These are phyloP conservation scores for Raphicerus campestris DNA, from an alignment of 2,113 vertebrate genomes.

Conservation along the genomic window DNA sequence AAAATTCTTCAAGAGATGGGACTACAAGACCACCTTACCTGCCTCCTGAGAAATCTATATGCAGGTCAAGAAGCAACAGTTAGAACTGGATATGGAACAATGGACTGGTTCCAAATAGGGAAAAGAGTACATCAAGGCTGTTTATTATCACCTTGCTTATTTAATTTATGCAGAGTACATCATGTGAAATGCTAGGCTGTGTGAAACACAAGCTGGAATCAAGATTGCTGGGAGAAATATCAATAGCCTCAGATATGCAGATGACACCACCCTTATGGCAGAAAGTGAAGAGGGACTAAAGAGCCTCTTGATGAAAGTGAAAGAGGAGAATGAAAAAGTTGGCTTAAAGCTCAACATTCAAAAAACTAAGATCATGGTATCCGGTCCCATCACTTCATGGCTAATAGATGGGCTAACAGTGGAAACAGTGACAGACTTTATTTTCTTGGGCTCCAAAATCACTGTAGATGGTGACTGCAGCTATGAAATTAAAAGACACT, in stretches of 20 bases:
- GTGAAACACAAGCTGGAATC: neutral
- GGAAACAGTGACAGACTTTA: no score
- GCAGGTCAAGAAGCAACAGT: neutral
- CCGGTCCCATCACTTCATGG: neutral
- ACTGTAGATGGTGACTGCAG: neutral
- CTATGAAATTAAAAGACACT: neutral
- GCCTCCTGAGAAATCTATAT: neutral
- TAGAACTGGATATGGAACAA: neutral
- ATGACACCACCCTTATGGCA: neutral
- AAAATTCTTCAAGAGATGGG: neutral
- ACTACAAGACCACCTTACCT: neutral
- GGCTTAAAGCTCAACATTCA: neutral
- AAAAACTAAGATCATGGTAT: neutral
- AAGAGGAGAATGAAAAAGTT: neutral
- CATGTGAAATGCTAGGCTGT: neutral
- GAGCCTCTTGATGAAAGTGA: neutral
- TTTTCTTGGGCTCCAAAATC: neutral
- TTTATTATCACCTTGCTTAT: neutral
- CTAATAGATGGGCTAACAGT: no score
- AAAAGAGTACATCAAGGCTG: neutral
- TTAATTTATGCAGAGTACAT: neutral
- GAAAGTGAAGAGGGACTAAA: neutral
- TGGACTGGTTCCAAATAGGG: neutral
- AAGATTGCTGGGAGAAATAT: neutral
- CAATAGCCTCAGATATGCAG: neutral